Conservation (phyloP, 2,113 vertebrate genomes). For the Gracilinanus agilis region DNA sequence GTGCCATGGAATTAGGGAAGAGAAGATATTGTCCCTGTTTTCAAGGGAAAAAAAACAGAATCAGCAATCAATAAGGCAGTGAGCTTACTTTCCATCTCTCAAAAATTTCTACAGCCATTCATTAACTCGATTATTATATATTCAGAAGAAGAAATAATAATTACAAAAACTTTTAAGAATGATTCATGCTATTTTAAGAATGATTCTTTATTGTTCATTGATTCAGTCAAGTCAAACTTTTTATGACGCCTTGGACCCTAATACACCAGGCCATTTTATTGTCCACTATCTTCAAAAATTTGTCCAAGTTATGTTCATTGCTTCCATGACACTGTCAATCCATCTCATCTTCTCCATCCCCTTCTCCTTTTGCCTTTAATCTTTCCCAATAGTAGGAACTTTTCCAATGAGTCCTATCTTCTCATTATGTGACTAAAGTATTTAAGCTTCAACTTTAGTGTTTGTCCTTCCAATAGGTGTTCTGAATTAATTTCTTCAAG, state of each 20-base stretch:
- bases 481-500: not conserved
- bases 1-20: not conserved
- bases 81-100: not conserved
- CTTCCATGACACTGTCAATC: not conserved
- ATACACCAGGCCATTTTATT: accelerated
- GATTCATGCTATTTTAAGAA: not conserved
- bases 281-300: not conserved
- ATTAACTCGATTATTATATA: not conserved
- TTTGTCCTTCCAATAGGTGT: not conserved
- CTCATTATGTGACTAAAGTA: not conserved
- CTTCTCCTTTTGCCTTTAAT: not conserved
- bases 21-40: not conserved
- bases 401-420: not conserved
- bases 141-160: not conserved
- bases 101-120: not conserved
- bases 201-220: not conserved
- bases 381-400: not conserved
- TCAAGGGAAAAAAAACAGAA: not conserved
- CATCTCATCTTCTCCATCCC: not conserved
- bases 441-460: not conserved
- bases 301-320: not conserved
- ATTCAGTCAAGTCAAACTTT: not conserved
- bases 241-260: not conserved
- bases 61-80: not conserved
- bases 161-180: not conserved